These are phyloP conservation scores for Drosophila lini DNA, from an alignment of 1,140 invertebrate genomes.

Conservation along the genomic window DNA sequence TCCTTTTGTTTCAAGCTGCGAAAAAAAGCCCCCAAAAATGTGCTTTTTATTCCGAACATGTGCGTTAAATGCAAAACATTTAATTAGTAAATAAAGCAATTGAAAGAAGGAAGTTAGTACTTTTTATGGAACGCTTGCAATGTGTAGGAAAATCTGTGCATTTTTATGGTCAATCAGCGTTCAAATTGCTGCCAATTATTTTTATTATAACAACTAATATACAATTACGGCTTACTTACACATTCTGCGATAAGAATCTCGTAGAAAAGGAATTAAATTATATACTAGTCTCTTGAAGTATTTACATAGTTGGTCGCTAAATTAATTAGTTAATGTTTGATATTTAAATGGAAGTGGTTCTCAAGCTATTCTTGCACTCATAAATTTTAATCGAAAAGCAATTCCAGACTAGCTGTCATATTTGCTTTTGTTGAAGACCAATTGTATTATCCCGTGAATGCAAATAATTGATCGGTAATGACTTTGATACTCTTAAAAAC, in stretches of 20 bases:
- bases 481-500: too few species aligned
- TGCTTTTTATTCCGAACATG: slow-evolving; percentile 7
- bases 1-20: slow-evolving; percentile 19
- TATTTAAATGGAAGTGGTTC: not conserved
- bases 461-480: slow-evolving; percentile 16
- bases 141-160: slow-evolving; percentile 17
- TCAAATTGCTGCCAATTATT: slow-evolving; percentile 39
- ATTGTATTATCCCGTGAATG: slow-evolving; percentile 7
- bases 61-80: slow-evolving; percentile 14
- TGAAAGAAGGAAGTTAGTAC: slow-evolving; percentile 40
- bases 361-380: not conserved
- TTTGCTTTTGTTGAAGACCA: slow-evolving; percentile 16
- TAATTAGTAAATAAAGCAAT: slow-evolving; percentile 33
- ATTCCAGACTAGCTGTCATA: slow-evolving; percentile 28
- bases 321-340: not conserved
- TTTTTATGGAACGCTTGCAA: slow-evolving; percentile 35
- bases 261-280: not conserved
- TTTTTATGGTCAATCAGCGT: slow-evolving; percentile 57
- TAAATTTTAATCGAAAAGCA: slow-evolving; percentile 13
- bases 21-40: slow-evolving; percentile 16
- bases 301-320: not conserved
- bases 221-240: not conserved
- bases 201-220: slow-evolving; percentile 29
- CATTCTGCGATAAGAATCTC: not conserved
- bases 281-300: not conserved